Conservation (phyloP, 2,113 vertebrate genomes). For the Lamprotornis superbus region DNA sequence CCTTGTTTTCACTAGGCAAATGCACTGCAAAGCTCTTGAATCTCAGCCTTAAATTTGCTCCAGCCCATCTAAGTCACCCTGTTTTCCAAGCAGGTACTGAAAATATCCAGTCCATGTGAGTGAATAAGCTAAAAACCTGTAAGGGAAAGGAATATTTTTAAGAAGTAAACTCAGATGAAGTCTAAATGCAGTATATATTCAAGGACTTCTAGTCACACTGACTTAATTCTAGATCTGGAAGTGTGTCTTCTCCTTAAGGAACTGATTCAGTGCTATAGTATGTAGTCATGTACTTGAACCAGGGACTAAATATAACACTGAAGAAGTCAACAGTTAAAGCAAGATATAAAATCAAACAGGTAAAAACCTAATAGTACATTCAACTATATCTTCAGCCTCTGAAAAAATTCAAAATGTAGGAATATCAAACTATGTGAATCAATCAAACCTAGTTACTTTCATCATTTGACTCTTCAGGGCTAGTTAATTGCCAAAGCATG, state of each 20-base stretch:
- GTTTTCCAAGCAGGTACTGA: neutral
- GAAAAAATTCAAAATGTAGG: neutral
- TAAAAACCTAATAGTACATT: neutral
- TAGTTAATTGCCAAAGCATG: neutral
- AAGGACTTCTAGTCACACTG: neutral
- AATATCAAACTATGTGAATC: neutral
- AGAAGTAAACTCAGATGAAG: slow-evolving; percentile 8
- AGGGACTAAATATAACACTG: neutral
- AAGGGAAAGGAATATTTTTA: neutral
- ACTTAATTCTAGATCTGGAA: neutral
- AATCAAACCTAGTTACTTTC: neutral
- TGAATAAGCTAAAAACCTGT: neutral
- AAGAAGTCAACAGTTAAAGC: neutral
- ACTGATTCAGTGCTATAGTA: neutral
- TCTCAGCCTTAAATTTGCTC: neutral
- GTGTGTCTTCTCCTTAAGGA: neutral
- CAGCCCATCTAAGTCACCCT: neutral
- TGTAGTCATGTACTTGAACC: neutral
- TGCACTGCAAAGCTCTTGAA: neutral
- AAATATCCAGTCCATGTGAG: neutral
- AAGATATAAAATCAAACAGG: neutral
- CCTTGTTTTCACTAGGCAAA: neutral
- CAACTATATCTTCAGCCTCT: neutral
- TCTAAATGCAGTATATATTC: neutral
- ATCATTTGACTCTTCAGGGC: neutral